Base-by-base conservation (phyloP, 2,113 vertebrate genomes). In the Corapipo altera region DNA sequence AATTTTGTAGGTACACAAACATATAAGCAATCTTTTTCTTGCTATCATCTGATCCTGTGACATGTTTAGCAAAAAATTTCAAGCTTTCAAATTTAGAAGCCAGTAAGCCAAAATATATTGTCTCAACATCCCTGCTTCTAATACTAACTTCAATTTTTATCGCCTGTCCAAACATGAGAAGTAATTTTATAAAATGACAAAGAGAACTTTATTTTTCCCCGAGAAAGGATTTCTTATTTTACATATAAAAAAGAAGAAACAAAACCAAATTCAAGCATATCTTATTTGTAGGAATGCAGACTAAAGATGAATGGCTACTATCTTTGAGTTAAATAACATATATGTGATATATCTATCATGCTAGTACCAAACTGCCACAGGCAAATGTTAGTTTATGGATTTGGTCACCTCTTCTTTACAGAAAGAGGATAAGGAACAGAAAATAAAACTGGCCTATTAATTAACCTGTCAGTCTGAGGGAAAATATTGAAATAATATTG, bases 1-100 rank as follows among this genome's bases (percentile, higher is more conserved):
- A 98, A 97, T 95, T 96, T 95, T 98, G 96, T 98, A 97, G 87
- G 73, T 97, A 98, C 93, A 97, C 97, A 98, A 98, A 97, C 94
- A 98, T 84, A 95, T 48, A 97, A 92, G 91, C 96, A 95, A 95
- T 95, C 87, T 97, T 96, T 97, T 82, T 83, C 90, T 96, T 97
- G 83, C 84, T 96, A 97, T 96, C 67, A 97, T 94, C 78, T 94
- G 91, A 96, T 97, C 73, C 43, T 97, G 91, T 96, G 94, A 91
- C 78, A 95, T 24, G 83, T 70, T 93, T 88, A 89, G 52, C 8
- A 89, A 93, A 85, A 86, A 93, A 84, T 32, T 14, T 58, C 48
- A 97, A 86, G 51, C 27, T 85, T 88, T 73, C 54, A 75, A 93
- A 93, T 61, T 78, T 21, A 96, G 51, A 95, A 78, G 26, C 8